Conservation (phyloP, 2,113 vertebrate species). For the Coregonus clupeaformis region DNA sequence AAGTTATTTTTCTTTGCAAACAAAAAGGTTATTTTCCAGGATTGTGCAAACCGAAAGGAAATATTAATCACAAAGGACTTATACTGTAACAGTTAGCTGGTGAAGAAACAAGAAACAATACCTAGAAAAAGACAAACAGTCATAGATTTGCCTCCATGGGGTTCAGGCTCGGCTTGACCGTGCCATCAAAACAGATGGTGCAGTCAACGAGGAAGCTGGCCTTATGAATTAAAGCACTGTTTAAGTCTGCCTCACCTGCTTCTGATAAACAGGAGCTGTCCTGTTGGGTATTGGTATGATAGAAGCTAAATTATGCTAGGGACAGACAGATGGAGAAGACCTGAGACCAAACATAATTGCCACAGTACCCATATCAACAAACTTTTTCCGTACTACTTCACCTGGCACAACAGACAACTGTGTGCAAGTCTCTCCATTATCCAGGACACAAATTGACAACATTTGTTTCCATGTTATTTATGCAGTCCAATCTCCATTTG, state of each 20-base stretch:
- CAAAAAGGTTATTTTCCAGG: background rate
- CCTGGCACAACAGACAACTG: slow-evolving; percentile 25
- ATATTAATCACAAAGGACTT: slow-evolving; percentile 37
- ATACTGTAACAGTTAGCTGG: slow-evolving; percentile 13
- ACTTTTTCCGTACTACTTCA: slow-evolving; percentile 17
- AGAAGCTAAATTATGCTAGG: background rate
- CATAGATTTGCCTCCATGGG: slow-evolving; percentile 34
- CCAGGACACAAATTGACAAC: slow-evolving; percentile 38
- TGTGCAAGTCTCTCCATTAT: slow-evolving; percentile 24
- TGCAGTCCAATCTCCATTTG: slow-evolving; percentile 64
- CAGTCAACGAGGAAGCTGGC: slow-evolving; percentile 46
- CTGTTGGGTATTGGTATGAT: slow-evolving; percentile 41
- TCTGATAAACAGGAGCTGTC: slow-evolving; percentile 63
- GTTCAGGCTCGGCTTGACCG: slow-evolving; percentile 51
- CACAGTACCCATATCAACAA: slow-evolving; percentile 46
- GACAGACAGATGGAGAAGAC: no score
- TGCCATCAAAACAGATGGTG: slow-evolving; percentile 63
- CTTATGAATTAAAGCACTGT: slow-evolving; percentile 59
- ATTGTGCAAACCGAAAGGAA: slow-evolving; percentile 21
- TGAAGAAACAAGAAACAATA: background rate
- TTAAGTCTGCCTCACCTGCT: slow-evolving; percentile 49
- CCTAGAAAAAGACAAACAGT: slow-evolving; percentile 17
- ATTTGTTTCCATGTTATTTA: slow-evolving; percentile 57
- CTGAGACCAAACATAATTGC: slow-evolving; percentile 36
- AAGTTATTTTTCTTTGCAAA: slow-evolving; percentile 51